These are phyloP conservation scores for Lasioglossum baleicum DNA, from an alignment of 1,140 invertebrate species.

Conservation along the genomic window DNA sequence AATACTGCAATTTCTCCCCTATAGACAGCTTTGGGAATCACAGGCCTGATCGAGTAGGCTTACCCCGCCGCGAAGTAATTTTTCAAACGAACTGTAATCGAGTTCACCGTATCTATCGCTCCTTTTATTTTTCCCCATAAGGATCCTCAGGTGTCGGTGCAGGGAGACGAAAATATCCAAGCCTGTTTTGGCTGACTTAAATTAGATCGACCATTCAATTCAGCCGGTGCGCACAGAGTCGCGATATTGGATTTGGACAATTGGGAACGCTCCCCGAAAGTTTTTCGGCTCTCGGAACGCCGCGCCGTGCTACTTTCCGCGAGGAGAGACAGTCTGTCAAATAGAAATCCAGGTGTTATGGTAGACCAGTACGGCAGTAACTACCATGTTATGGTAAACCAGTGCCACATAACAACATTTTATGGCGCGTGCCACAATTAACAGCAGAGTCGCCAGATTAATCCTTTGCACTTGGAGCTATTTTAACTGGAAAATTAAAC, in stretches of 20 bases:
- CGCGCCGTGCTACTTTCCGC: neutral
- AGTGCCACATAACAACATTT: no score
- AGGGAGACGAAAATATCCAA: neutral
- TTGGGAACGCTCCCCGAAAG: neutral
- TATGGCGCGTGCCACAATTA: no score
- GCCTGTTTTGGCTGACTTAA: constrained; percentile 18
- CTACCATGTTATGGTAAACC: neutral
- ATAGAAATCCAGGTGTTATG: neutral
- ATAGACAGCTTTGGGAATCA: no score
- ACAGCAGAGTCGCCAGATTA: no score
- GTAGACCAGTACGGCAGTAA: no score
- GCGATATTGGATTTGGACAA: constrained; percentile 40
- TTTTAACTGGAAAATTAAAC: no score
- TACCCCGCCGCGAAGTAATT: constrained; percentile 40
- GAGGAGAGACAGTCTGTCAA: neutral
- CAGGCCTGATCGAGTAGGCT: no score
- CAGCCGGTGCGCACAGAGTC: neutral
- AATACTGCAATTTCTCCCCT: no score
- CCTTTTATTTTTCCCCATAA: neutral
- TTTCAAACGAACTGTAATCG: constrained; percentile 27
- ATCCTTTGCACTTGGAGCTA: no score
- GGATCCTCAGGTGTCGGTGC: constrained; percentile 29
- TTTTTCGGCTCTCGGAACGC: neutral
- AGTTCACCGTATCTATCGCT: constrained; percentile 10
- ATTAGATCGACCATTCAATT: constrained; percentile 46